Evolutionary conservation across 2,797 vertebrate species (phyloP).

Genomic region (Falco rusticolus): DNA sequence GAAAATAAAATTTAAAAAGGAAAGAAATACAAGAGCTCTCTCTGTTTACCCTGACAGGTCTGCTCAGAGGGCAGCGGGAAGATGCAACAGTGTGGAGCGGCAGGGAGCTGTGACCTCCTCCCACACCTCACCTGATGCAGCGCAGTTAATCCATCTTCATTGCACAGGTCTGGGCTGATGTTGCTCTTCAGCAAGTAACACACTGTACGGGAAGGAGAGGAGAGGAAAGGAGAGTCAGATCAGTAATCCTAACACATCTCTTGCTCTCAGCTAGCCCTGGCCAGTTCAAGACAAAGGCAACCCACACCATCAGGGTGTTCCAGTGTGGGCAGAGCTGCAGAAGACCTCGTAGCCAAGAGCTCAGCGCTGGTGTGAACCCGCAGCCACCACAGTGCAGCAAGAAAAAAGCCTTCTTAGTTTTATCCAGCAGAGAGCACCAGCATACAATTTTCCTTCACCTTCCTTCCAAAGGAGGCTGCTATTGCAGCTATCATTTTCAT

Average conservation of each 20-base stretch:
- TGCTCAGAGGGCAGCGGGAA: background rate
- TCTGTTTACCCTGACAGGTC: fast-evolving
- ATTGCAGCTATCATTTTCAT: background rate
- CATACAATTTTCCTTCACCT: background rate
- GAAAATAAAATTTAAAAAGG: background rate
- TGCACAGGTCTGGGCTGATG: slow-evolving; percentile 94
- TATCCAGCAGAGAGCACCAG: slow-evolving; percentile 63
- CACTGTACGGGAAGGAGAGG: slow-evolving; percentile 79
- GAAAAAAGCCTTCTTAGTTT: background rate
- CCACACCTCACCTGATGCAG: slow-evolving; percentile 90
- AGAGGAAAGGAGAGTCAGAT: slow-evolving; percentile 27
- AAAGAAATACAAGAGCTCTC: fast-evolving
- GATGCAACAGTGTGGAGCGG: fast-evolving
- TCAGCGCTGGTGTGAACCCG: fast-evolving
- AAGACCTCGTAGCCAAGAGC: background rate
- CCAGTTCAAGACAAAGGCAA: background rate
- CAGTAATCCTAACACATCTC: background rate
- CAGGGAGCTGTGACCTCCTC: background rate
- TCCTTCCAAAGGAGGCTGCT: background rate
- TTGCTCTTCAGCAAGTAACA: slow-evolving; percentile 94
- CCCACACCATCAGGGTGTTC: background rate
- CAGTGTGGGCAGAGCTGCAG: background rate
- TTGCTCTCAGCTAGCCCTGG: background rate
- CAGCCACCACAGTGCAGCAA: fast-evolving
- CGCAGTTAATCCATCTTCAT: slow-evolving; percentile 96